A percentile compares a stretch with the other conserved stretches of the same genome.
Conservation (phyloP, 2,888 invertebrate species). For the Synanthedon andrenaeformis region DNA sequence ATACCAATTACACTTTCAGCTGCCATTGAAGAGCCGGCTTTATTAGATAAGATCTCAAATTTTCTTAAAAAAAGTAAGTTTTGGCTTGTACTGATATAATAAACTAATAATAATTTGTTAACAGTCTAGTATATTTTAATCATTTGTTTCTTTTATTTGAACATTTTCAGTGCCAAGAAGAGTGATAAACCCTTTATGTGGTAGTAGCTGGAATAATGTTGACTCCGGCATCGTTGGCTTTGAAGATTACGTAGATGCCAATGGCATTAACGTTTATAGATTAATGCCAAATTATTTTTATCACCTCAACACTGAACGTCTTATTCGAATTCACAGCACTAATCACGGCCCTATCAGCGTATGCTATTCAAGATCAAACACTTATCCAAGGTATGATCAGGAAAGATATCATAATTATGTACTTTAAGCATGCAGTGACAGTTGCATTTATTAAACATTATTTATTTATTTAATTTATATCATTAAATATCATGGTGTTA, state of each 20-base stretch:
- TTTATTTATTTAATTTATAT: too few species aligned
- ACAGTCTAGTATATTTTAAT: too few species aligned
- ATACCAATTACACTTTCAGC: slow-evolving; percentile 8
- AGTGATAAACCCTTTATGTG: slow-evolving; percentile 74
- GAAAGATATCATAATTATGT: too few species aligned
- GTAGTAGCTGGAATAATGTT: slow-evolving; percentile 37
- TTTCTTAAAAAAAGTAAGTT: background rate
- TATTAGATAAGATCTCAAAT: slow-evolving; percentile 5
- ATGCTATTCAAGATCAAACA: slow-evolving; percentile 64
- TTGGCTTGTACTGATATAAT: background rate
- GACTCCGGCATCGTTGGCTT: slow-evolving; percentile 57
- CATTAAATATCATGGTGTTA: too few species aligned
- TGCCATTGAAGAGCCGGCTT: slow-evolving; percentile 4
- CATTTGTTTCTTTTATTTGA: background rate
- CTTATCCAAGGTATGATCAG: slow-evolving; percentile 7
- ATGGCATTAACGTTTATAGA: slow-evolving; percentile 74
- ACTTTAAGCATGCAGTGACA: too few species aligned
- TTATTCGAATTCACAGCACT: slow-evolving; percentile 53
- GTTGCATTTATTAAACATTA: too few species aligned
- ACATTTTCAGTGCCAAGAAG: slow-evolving; percentile 54
- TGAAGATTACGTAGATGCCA: slow-evolving; percentile 74
- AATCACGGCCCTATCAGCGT: slow-evolving; percentile 56
- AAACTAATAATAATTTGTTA: too few species aligned
- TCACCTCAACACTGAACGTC: slow-evolving; percentile 40
- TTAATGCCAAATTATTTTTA: slow-evolving; percentile 81